Percentiles rank a stretch among this genome's conserved stretches.
phyloP scores from a whole-genome alignment of 2,888 invertebrate species.

The Melangyna quadrimaculata region DNA sequence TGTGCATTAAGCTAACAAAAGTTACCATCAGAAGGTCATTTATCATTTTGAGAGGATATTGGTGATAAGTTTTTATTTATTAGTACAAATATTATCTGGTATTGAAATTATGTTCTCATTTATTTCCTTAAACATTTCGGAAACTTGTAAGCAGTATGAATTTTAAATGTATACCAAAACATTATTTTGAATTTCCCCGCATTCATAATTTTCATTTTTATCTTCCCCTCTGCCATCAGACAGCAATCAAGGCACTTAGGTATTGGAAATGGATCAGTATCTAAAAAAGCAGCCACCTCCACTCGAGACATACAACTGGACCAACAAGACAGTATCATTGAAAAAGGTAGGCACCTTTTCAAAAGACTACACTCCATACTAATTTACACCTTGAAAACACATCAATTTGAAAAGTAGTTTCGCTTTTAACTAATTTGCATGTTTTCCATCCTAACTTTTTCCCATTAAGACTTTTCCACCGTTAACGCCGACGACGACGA shows the following conservation, averaged over 20 bases:
- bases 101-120: too few species aligned
- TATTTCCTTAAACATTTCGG: too few species aligned
- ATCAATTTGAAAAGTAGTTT: background rate
- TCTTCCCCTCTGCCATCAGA: slow-evolving; percentile 79
- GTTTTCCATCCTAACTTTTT: background rate
- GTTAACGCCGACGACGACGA: background rate
- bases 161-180: too few species aligned
- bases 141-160: too few species aligned
- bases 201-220: background rate
- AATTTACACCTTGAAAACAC: background rate
- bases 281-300: slow-evolving; percentile 33
- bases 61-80: too few species aligned
- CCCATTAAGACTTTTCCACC: slow-evolving; percentile 26
- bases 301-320: slow-evolving; percentile 1
- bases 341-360: slow-evolving; percentile 54
- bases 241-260: slow-evolving; percentile 92
- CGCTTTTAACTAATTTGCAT: slow-evolving; percentile 38
- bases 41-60: too few species aligned
- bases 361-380: background rate
- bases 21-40: too few species aligned
- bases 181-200: too few species aligned
- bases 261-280: slow-evolving; percentile 81
- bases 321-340: slow-evolving; percentile 1
- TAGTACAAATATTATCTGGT: too few species aligned
- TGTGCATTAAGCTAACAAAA: too few species aligned